Conservation (phyloP, 1,140 invertebrate species). For the Agrypnia vestita region DNA sequence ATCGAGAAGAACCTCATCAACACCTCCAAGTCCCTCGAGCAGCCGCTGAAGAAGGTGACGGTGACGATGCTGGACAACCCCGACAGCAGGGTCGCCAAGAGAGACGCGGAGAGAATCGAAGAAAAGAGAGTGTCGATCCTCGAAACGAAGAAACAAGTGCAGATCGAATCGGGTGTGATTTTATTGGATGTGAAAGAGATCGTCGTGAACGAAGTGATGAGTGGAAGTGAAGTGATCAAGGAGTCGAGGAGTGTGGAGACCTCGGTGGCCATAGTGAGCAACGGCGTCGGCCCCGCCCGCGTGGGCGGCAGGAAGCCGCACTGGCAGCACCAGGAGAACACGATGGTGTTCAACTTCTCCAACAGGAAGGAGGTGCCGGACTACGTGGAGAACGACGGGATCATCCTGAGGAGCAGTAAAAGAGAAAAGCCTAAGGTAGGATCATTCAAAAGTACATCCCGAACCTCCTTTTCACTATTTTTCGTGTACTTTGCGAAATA, state of each 20-base stretch:
- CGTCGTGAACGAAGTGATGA: slow-evolving; percentile 63
- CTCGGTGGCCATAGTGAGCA: slow-evolving; percentile 34
- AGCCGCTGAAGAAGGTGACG: slow-evolving; percentile 71
- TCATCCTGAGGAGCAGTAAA: slow-evolving; percentile 79
- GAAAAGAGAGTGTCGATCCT: slow-evolving; percentile 55
- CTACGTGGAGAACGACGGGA: slow-evolving; percentile 92
- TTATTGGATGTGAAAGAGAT: slow-evolving; percentile 51
- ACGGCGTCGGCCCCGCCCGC: slow-evolving; percentile 59
- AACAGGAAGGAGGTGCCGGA: slow-evolving; percentile 88
- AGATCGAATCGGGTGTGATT: slow-evolving; percentile 62
- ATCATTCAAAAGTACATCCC: neutral
- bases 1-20: slow-evolving; percentile 83
- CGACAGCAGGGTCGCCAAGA: slow-evolving; percentile 43
- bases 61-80: slow-evolving; percentile 65
- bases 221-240: slow-evolving; percentile 51
- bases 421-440: slow-evolving; percentile 82
- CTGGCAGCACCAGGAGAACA: slow-evolving; percentile 72
- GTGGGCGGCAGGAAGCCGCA: slow-evolving; percentile 59
- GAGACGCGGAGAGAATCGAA: slow-evolving; percentile 57
- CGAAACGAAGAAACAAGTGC: slow-evolving; percentile 65
- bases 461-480: too few relatives aligned
- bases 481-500: too few relatives aligned
- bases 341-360: slow-evolving; percentile 91
- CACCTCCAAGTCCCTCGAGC: slow-evolving; percentile 75
- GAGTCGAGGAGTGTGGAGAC: slow-evolving; percentile 24